Conservation (phyloP, 1,140 invertebrate genomes). For the Saccostrea cuccullata region DNA sequence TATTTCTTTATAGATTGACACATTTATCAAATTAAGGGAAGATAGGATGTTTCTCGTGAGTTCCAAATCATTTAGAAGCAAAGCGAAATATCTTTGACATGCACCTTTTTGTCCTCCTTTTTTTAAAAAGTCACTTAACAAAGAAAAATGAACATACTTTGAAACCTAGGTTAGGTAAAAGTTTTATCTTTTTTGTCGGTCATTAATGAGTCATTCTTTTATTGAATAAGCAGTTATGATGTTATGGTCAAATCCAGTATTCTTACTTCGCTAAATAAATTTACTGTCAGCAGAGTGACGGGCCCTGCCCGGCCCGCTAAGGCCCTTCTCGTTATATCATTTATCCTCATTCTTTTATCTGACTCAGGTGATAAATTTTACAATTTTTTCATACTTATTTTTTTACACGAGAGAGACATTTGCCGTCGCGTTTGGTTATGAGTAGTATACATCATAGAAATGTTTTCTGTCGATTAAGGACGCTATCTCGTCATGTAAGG, state of each 20-base stretch:
- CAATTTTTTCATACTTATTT: constrained; percentile 19
- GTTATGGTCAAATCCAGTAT: background rate
- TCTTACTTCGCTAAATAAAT: background rate
- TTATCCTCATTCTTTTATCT: background rate
- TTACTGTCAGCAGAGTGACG: background rate
- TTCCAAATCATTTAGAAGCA: background rate
- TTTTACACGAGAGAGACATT: background rate
- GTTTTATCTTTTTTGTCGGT: background rate
- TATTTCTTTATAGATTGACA: constrained; percentile 5
- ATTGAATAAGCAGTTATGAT: constrained; percentile 1
- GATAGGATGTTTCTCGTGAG: background rate
- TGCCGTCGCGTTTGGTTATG: background rate
- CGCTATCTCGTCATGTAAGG: no score
- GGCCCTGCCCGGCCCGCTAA: background rate
- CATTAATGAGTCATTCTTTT: background rate
- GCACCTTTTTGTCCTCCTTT: background rate
- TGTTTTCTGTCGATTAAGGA: constrained; percentile 11
- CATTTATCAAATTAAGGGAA: background rate
- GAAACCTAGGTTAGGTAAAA: background rate
- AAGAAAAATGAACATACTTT: background rate
- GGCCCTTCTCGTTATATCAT: background rate
- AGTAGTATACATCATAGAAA: constrained; percentile 1
- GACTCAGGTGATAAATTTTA: constrained; percentile 28
- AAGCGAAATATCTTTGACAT: background rate
- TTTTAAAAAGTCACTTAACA: background rate